Evolutionary conservation across 2,888 invertebrate genomes (phyloP).

Genomic region (Deroplatys truncata): DNA sequence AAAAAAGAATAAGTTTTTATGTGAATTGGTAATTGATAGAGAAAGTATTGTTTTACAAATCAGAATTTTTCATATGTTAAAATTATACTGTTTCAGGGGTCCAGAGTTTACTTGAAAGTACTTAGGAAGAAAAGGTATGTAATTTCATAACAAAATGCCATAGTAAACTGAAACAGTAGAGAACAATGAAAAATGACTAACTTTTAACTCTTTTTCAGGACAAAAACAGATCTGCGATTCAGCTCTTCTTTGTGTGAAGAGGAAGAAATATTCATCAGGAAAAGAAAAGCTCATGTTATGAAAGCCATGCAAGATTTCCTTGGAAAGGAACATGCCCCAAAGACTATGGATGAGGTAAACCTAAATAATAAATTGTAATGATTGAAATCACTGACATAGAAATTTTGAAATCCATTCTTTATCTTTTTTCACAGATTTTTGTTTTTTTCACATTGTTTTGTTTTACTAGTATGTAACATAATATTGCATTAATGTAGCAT

Average conservation of each 20-base stretch:
- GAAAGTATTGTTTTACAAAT: no score
- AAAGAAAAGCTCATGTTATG: slow-evolving; percentile 38
- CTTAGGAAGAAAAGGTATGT: slow-evolving; percentile 33
- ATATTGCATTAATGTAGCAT: no score
- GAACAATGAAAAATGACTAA: background rate
- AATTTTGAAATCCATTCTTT: no score
- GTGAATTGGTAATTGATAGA: no score
- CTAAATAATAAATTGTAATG: background rate
- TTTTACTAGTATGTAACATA: no score
- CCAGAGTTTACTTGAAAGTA: slow-evolving; percentile 32
- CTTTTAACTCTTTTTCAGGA: background rate
- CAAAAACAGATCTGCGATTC: slow-evolving; percentile 41
- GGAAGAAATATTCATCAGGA: slow-evolving; percentile 42
- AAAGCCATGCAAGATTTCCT: slow-evolving; percentile 39
- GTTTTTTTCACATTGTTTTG: no score
- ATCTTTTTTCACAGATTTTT: no score
- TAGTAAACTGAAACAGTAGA: background rate
- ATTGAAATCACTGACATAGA: no score
- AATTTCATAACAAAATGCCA: background rate
- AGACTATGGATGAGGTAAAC: slow-evolving; percentile 29
- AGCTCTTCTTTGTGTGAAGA: slow-evolving; percentile 43
- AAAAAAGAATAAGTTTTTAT: no score
- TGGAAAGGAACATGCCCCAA: slow-evolving; percentile 38
- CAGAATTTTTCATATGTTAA: background rate
- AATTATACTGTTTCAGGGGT: slow-evolving; percentile 28